Conservation (phyloP, 2,888 invertebrate species). For the Priapulus caudatus region DNA sequence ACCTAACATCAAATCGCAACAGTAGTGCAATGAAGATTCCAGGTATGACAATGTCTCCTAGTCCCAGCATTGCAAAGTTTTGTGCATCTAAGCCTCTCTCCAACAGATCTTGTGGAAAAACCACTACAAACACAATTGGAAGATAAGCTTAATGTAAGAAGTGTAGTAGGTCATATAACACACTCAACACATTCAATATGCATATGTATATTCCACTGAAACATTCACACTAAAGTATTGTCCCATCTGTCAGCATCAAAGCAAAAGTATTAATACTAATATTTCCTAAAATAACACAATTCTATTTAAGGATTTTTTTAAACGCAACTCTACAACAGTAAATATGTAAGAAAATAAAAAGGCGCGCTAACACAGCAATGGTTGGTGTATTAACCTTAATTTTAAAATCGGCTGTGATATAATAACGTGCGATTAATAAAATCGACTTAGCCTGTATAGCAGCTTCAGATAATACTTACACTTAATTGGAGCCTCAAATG, state of each 20-base stretch:
- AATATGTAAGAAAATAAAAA: not conserved
- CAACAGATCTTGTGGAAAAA: slow-evolving; percentile 94
- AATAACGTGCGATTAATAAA: too few species aligned
- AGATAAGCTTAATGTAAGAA: too few species aligned
- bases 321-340: too few species aligned
- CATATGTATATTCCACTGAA: too few species aligned
- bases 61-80: slow-evolving; percentile 96
- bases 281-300: too few species aligned
- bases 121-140: slow-evolving; percentile 67
- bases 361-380: too few species aligned
- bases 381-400: too few species aligned
- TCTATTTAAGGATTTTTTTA: too few species aligned
- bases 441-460: too few species aligned
- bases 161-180: too few species aligned
- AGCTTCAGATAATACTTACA: slow-evolving; percentile 54
- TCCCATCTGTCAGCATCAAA: slow-evolving; percentile 22
- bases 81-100: slow-evolving; percentile 76
- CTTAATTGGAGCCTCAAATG: slow-evolving; percentile 98
- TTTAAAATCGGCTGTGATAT: too few species aligned
- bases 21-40: slow-evolving; percentile 97
- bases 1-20: slow-evolving; percentile 77
- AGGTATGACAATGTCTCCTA: slow-evolving; percentile 98
- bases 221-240: not conserved
- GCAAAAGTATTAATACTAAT: slow-evolving; percentile 13
- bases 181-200: too few species aligned